phyloP scores from a whole-genome alignment of 2,113 vertebrate species.

The Burhinus oedicnemus region DNA sequence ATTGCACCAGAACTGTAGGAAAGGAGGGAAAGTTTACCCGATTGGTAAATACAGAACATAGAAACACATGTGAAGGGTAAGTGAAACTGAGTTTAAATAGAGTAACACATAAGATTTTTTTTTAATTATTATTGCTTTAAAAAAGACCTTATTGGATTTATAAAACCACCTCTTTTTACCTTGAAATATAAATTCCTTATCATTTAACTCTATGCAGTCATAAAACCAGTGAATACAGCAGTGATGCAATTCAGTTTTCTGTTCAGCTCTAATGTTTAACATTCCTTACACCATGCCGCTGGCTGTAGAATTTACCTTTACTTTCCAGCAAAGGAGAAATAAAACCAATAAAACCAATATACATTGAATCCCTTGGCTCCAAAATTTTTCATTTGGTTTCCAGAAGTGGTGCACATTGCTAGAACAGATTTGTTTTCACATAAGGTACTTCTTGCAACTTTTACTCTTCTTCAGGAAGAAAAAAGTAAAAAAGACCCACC shows the following conservation, averaged over 20 bases:
- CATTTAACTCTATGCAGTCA: neutral
- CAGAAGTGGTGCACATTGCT: neutral
- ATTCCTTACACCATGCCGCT: neutral
- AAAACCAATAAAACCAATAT: neutral
- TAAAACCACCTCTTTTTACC: neutral
- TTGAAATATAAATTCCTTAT: conserved; percentile 8
- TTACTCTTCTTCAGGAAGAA: neutral
- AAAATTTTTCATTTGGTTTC: neutral
- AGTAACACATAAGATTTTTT: neutral
- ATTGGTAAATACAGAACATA: neutral
- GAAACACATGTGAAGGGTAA: neutral
- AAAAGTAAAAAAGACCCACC: neutral
- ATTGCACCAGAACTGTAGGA: neutral
- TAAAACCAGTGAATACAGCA: neutral
- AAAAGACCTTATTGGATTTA: neutral
- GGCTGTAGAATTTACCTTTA: neutral
- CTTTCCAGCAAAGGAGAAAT: neutral
- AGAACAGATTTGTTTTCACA: neutral
- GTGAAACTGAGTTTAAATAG: conserved; percentile 19
- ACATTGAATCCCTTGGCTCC: neutral
- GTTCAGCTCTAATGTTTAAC: neutral
- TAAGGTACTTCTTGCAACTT: neutral
- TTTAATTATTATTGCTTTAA: neutral
- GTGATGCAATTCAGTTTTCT: neutral
- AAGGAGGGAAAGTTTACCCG: neutral